Base-by-base conservation (phyloP, 1,140 invertebrate species). In the Lordiphosa mommai region DNA sequence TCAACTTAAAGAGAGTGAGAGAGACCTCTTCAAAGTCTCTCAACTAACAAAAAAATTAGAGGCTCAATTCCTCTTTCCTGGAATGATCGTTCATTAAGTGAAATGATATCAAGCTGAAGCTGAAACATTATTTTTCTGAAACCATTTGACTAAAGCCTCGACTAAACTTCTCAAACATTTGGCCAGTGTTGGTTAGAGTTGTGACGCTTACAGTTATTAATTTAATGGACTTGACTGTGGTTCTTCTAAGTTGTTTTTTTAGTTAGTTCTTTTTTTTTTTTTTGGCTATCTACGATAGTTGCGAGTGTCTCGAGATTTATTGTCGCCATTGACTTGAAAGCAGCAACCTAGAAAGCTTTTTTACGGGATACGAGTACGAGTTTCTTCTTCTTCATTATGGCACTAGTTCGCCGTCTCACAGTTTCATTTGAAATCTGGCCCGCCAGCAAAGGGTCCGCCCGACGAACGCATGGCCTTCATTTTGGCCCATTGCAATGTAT, bases 381-480 rank as follows among this genome's bases (percentile, higher is more conserved):
- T 57, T n/a, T n/a, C n/a, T n/a, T n/a, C n/a, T n/a, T n/a, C n/a
- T n/a, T n/a, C 32, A 13, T 30, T 30, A 4, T 34, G 36, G 49
- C 41, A 70, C 74, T 84, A 84, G 69, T 66, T 66, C 33, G 65
- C 61, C 44, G 77, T 60, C 65, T 86, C 87, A 65, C 76, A 80
- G 47, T 87, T 88, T 86, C 82, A 88, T 77, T 89, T 89, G 20
- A 76, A 88, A 43, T 89, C 88, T 6, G 88, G 82, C 0, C 87
- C 74, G 53, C 87, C 87, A 34, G 88, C 76, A 44, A 89, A 89
- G 9, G 88, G 88, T 9, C 91, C 91, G 72, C 91, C 91, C 64
- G 93, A 93, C 91, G 94, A 95, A 68, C 94, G 94, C 56, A 95
- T 92, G 30, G 93, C 93, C 89, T 95, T 95, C 91, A 95, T 95